Percentiles rank a stretch among this genome's conserved stretches.
These are phyloP conservation scores for Nesoenas mayeri DNA, from an alignment of 2,113 vertebrate species.

Conservation along the genomic window DNA sequence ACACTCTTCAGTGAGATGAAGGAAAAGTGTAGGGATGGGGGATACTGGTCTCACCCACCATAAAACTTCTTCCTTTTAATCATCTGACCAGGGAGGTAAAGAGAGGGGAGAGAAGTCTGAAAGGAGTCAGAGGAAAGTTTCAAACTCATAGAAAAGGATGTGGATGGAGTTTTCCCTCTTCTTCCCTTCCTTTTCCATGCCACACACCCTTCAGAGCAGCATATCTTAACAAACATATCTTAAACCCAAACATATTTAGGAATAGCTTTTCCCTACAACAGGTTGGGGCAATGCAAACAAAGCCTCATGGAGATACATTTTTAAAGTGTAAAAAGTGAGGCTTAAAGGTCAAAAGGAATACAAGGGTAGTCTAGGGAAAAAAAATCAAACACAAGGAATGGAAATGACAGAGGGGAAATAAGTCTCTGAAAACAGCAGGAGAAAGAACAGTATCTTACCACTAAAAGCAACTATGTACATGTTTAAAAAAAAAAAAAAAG, in stretches of 20 bases:
- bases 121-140: not conserved
- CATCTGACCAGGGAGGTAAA: not conserved
- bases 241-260: not conserved
- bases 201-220: not conserved
- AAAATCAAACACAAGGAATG: not conserved
- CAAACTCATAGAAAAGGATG: not conserved
- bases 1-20: not conserved
- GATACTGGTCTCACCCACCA: not conserved
- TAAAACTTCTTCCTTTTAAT: not conserved
- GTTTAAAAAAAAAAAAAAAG: not conserved
- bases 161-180: not conserved
- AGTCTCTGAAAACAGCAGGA: not conserved
- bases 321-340: not conserved
- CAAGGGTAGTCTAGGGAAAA: not conserved
- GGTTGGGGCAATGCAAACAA: not conserved
- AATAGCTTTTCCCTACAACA: not conserved
- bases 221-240: not conserved
- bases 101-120: not conserved
- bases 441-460: not conserved
- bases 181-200: accelerated
- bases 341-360: not conserved
- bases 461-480: not conserved
- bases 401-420: not conserved
- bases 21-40: not conserved
- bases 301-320: not conserved